Evolutionary conservation across 2,888 invertebrate species (phyloP).

Genomic region (Sesia bembeciformis): DNA sequence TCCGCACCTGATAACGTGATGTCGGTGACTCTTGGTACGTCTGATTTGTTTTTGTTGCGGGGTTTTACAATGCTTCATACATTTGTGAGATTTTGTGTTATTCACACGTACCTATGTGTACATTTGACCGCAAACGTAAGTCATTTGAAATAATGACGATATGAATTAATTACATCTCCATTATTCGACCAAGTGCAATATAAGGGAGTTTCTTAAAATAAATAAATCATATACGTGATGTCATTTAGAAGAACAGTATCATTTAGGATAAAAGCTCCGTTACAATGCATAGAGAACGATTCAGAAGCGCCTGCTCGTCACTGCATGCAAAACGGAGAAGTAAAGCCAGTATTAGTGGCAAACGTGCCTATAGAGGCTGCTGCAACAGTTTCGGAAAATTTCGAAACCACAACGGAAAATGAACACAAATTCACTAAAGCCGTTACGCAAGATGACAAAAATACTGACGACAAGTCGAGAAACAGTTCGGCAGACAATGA

Average conservation of each 20-base stretch:
- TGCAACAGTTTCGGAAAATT: slow-evolving; percentile 15
- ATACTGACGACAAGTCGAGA: slow-evolving; percentile 15
- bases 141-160: too few relatives aligned
- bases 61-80: background rate
- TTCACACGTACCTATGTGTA: background rate
- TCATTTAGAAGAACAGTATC: slow-evolving; percentile 25
- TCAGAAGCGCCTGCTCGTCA: slow-evolving; percentile 4
- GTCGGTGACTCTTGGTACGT: background rate
- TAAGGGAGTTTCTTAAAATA: background rate
- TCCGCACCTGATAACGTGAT: slow-evolving; percentile 1
- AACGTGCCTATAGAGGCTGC: slow-evolving; percentile 3
- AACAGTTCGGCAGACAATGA: slow-evolving; percentile 12
- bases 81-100: background rate
- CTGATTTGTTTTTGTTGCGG: background rate
- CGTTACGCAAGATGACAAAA: slow-evolving; percentile 10
- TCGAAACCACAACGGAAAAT: slow-evolving; percentile 13
- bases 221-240: slow-evolving; percentile 13
- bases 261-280: slow-evolving; percentile 18
- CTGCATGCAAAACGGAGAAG: slow-evolving; percentile 12
- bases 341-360: background rate
- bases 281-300: slow-evolving; percentile 13
- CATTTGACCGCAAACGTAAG: too few relatives aligned
- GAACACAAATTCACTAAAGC: slow-evolving; percentile 8
- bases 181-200: too few relatives aligned
- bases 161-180: too few relatives aligned